Conservation (phyloP, 1,140 invertebrate species). For the Megalonaias nervosa region DNA sequence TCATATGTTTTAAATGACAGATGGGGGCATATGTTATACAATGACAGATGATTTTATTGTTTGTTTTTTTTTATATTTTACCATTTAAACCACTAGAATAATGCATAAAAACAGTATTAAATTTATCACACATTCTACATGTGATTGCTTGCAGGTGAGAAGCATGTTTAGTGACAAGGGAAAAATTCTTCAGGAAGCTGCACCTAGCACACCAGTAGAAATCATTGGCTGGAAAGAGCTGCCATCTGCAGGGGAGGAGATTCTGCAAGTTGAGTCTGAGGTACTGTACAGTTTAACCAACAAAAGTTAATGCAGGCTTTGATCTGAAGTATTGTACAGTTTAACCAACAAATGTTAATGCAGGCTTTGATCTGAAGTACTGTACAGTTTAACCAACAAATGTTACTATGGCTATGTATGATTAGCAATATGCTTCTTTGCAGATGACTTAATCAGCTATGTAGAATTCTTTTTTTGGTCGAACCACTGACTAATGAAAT, state of each 20-base stretch:
- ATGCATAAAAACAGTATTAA: background rate
- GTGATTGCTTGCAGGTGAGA: slow-evolving; percentile 74
- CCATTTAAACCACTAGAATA: no score
- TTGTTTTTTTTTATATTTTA: no score
- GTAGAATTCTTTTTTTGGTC: background rate
- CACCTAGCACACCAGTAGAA: slow-evolving; percentile 87
- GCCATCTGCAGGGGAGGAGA: slow-evolving; percentile 88
- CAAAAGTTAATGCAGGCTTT: background rate
- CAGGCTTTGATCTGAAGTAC: background rate
- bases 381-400: background rate
- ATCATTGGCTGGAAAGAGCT: slow-evolving; percentile 79
- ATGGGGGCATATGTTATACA: no score
- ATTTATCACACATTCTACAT: background rate
- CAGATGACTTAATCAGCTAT: background rate
- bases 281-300: slow-evolving; percentile 53
- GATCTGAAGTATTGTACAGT: background rate
- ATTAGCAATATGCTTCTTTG: background rate
- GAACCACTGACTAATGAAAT: background rate
- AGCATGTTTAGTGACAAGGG: slow-evolving; percentile 87
- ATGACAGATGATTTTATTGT: no score
- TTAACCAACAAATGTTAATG: background rate
- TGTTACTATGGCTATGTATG: background rate
- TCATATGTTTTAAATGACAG: no score
- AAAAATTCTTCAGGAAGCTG: slow-evolving; percentile 78
- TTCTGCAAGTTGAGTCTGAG: slow-evolving; percentile 87